Evolutionary conservation across 2,113 vertebrate genomes (phyloP), one percentile per base, ranked within the genome.

Genomic region (Rhinopomastus cyanomelas): DNA sequence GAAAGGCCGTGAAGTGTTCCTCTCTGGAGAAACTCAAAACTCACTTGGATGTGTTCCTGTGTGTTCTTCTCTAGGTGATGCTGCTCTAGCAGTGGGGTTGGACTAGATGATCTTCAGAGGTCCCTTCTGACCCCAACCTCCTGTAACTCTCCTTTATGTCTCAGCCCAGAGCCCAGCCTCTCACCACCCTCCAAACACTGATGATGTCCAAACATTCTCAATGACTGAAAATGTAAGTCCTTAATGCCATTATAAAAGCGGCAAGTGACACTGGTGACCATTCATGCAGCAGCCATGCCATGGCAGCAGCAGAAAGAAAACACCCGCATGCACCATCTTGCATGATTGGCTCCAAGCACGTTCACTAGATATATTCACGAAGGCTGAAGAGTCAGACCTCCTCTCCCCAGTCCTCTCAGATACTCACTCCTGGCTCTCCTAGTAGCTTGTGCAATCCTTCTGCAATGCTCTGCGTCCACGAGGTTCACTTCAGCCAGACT

Each of bases 381-480:
- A 10, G n/a, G 26, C 26, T 66, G 39, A 64, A 52, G 26, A 72
- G 30, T 34, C n/a, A 72, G 22, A 34, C 5, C 9, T 32, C 8
- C 23, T 68, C 39, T 68, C 37, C n/a, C 14, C 9, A 1, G 4
- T 57, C 20, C 64, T 79, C 21, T 17, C 44, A 48, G n/a, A 34
- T 27, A 65, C n/a, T 25, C 5, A 1, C 17, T n/a, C 37, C 18
- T 2, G 0, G 65, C 30, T 65, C 29, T 82, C n/a, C 51, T 2
- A 1, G 12, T 37, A 42, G 52, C 26, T 30, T 36, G 14, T 4
- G 8, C 0, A 0, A 55, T 13, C 27, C 75, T 12, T 20, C 18
- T 2, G 3, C 81, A 87, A 32, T 1, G 1, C 37, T 49, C 78
- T 48, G 52, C 44, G 51, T n/a, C 59, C 32, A 5, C 0, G 1